A percentile compares a stretch with the other conserved stretches of the same genome.
Conservation (phyloP, 2,113 vertebrate genomes). For the Pampusana beccarii region DNA sequence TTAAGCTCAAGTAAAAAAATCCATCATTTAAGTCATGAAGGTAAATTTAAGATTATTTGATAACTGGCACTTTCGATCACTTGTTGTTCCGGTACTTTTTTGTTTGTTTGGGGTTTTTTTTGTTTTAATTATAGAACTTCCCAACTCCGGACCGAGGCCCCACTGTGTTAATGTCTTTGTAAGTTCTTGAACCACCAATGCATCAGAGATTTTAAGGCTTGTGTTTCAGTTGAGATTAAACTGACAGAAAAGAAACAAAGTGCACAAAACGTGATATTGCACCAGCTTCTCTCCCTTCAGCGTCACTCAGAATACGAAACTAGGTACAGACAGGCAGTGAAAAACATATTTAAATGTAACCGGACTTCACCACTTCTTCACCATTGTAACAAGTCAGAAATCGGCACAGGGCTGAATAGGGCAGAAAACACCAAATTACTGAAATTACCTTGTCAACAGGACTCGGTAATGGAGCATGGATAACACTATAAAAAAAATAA, state of each 20-base stretch:
- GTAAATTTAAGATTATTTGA: neutral
- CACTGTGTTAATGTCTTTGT: neutral
- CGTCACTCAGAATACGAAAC: neutral
- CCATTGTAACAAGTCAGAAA: neutral
- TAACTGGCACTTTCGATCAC: neutral
- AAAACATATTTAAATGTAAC: neutral
- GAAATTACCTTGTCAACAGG: conserved; percentile 96
- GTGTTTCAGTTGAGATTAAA: neutral
- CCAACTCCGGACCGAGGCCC: fast-evolving
- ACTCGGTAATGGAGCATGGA: conserved; percentile 94
- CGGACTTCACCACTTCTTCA: neutral
- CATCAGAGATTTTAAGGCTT: neutral
- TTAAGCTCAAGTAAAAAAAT: conserved; percentile 4
- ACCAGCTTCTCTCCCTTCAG: neutral
- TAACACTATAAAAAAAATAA: conserved; percentile 83
- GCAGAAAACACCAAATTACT: conserved; percentile 13
- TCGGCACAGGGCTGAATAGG: neutral
- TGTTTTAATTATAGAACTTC: neutral
- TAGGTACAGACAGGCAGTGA: neutral
- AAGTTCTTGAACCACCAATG: neutral
- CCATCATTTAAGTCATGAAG: neutral
- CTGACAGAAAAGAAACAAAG: neutral
- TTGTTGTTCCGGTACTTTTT: neutral
- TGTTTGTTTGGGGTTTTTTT: no score
- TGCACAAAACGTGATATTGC: neutral